Conservation (phyloP, 2,888 invertebrate genomes). For the Buathra laborator region DNA sequence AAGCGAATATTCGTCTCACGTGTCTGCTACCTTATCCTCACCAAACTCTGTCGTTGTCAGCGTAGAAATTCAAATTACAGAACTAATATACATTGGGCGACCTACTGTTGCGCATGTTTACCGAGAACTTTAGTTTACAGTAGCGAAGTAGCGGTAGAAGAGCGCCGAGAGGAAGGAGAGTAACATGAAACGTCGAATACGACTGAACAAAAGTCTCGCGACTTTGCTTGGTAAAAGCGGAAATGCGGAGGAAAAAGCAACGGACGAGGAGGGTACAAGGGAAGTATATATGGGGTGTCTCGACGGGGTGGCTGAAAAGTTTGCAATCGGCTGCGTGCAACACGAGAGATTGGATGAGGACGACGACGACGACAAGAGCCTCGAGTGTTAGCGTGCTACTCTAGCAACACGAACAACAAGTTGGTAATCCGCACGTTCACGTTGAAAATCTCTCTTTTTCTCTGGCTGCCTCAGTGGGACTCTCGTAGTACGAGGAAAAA, state of each 20-base stretch:
- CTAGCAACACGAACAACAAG: constrained; percentile 72
- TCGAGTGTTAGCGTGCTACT: constrained; percentile 66
- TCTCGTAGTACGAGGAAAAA: constrained; percentile 46
- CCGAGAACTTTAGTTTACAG: constrained; percentile 23
- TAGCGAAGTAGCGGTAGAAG: constrained; percentile 9
- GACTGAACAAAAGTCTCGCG: constrained; percentile 50
- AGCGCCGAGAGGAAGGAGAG: constrained; percentile 44
- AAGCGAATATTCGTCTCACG: constrained; percentile 32
- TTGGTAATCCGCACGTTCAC: constrained; percentile 72
- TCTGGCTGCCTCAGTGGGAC: constrained; percentile 46
- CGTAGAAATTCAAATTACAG: constrained; percentile 42
- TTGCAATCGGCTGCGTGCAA: constrained; percentile 67
- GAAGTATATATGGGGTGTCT: constrained; percentile 27
- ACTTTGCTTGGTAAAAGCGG: constrained; percentile 39
- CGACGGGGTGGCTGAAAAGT: constrained; percentile 59
- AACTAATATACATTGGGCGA: constrained; percentile 6
- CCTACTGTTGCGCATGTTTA: not conserved
- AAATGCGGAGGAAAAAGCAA: constrained; percentile 67
- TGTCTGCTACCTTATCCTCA: not conserved
- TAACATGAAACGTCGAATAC: constrained; percentile 65
- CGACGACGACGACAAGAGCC: constrained; percentile 64
- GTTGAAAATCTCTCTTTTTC: constrained; percentile 63
- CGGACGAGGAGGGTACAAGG: constrained; percentile 17
- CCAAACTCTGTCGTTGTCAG: not conserved
- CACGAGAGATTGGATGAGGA: constrained; percentile 64